Percentiles rank a stretch among this genome's conserved stretches.
Conservation (phyloP, 2,797 vertebrate species). For the Rousettus madagascariensis region DNA sequence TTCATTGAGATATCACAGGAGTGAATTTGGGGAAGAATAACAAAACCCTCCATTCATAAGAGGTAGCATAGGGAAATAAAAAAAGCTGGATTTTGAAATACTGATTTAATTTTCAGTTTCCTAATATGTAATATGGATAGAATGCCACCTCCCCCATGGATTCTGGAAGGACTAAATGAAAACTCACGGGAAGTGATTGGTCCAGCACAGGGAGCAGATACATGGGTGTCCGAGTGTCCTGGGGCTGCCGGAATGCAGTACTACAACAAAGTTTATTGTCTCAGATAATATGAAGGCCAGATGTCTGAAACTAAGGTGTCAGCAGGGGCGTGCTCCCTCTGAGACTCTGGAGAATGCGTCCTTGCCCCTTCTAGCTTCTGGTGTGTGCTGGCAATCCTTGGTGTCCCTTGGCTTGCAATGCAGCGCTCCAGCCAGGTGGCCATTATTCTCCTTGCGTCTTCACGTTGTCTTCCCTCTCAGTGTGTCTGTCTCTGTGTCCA, state of each 20-base stretch:
- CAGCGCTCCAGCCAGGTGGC: fast-evolving
- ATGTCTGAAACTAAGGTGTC: neutral
- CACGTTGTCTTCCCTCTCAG: fast-evolving
- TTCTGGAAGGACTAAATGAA: neutral
- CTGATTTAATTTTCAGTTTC: fast-evolving
- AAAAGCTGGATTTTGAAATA: neutral
- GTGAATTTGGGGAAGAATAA: too few relatives aligned
- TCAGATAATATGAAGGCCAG: neutral
- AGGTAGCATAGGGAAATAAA: neutral
- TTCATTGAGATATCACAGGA: neutral
- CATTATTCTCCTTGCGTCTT: neutral
- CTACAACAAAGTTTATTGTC: neutral
- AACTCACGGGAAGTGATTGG: neutral
- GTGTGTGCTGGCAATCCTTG: fast-evolving
- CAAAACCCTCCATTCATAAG: too few relatives aligned
- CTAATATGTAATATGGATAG: too few relatives aligned
- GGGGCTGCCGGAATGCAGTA: fast-evolving
- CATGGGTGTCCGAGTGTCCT: neutral
- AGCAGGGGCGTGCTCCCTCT: neutral
- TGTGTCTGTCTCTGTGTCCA: neutral
- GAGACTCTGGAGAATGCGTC: neutral
- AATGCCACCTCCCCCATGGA: neutral
- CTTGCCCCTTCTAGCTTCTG: neutral
- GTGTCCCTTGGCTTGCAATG: neutral
- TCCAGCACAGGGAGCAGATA: fast-evolving